Evolutionary conservation across 2,113 vertebrate genomes (phyloP).

Genomic region (Baryphthengus martii): DNA sequence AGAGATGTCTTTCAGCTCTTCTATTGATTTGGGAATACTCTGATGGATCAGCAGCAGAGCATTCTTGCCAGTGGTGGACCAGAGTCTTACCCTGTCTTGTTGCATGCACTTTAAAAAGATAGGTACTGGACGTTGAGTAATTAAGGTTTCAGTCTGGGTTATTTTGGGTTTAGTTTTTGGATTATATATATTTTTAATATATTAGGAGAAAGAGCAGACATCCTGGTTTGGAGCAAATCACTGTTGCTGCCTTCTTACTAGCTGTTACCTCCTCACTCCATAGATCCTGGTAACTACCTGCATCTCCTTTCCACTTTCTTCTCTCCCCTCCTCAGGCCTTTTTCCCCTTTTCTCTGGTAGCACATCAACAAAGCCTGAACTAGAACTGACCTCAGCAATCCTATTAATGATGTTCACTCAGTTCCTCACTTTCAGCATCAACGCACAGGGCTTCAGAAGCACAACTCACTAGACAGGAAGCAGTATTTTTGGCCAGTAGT

Average conservation of each 20-base stretch:
- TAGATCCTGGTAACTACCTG: background rate
- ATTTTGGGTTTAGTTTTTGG: background rate
- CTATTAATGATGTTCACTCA: background rate
- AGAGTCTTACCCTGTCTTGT: background rate
- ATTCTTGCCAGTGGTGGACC: background rate
- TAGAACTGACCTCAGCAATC: background rate
- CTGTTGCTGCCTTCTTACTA: background rate
- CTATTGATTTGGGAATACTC: background rate
- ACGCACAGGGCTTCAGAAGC: background rate
- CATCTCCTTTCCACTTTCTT: background rate
- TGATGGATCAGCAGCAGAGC: background rate
- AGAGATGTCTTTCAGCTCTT: background rate
- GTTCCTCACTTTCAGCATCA: background rate
- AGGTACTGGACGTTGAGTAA: background rate
- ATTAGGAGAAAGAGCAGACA: background rate
- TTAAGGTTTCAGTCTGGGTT: background rate
- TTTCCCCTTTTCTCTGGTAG: background rate
- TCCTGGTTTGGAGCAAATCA: background rate
- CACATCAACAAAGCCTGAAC: background rate
- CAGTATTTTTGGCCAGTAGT: accelerated
- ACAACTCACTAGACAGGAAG: background rate
- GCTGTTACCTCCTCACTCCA: background rate
- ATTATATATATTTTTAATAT: too few relatives aligned
- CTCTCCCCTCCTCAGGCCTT: background rate
- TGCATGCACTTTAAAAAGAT: background rate